Conservation (phyloP, 2,797 vertebrate species). For the Chelmon rostratus region DNA sequence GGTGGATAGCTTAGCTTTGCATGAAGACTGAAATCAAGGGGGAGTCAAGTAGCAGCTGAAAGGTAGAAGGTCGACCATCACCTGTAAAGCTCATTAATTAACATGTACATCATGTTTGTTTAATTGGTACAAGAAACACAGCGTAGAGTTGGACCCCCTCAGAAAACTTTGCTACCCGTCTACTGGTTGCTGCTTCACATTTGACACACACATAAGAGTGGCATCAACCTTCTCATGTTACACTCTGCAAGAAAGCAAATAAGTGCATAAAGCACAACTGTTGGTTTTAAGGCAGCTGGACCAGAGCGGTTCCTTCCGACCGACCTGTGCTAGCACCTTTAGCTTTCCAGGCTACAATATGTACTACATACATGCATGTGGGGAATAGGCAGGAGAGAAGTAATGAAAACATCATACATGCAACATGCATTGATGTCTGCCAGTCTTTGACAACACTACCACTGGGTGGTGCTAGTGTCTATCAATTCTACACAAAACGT, state of each 20-base stretch:
- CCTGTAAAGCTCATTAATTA: background rate
- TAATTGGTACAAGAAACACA: background rate
- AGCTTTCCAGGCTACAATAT: background rate
- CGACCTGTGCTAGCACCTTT: background rate
- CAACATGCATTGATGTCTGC: background rate
- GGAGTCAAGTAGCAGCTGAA: background rate
- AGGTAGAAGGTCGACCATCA: background rate
- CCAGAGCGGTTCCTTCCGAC: background rate
- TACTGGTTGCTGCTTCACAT: background rate
- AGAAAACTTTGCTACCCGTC: background rate
- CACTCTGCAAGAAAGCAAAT: background rate
- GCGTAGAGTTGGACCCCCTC: background rate
- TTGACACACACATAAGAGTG: background rate
- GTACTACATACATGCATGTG: background rate
- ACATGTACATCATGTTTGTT: background rate
- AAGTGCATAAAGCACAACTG: background rate
- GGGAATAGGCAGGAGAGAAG: background rate
- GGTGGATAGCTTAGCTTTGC: background rate
- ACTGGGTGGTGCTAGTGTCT: slow-evolving; percentile 22
- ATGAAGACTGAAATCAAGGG: background rate
- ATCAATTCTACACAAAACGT: background rate
- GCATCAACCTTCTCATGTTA: background rate
- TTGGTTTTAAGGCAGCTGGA: background rate
- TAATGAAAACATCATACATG: background rate
- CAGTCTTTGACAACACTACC: background rate